Evolutionary conservation across 2,888 invertebrate genomes (phyloP).

Genomic region (Rotaria socialis): DNA sequence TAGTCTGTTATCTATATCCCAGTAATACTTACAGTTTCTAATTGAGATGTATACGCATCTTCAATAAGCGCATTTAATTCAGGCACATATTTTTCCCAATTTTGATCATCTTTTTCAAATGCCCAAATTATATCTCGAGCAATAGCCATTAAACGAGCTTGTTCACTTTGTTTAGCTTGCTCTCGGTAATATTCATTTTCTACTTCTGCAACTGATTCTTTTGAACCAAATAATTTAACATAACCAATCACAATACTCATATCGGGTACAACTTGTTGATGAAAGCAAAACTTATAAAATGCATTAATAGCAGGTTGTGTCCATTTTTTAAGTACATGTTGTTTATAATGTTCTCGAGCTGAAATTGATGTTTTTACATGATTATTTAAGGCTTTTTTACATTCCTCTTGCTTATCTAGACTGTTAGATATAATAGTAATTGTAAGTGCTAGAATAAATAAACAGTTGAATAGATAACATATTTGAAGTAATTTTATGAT

Average conservation of each 20-base stretch:
- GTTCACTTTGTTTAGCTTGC: neutral
- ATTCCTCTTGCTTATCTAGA: neutral
- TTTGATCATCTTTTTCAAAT: neutral
- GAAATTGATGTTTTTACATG: neutral
- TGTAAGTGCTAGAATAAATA: neutral
- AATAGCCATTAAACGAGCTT: neutral
- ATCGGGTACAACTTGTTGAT: neutral
- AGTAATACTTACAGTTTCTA: neutral
- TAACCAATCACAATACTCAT: neutral
- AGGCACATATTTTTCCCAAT: neutral
- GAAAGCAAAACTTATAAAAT: neutral
- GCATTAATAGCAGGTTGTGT: neutral
- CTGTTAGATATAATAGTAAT: neutral
- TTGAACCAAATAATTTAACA: neutral
- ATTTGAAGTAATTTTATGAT: neutral
- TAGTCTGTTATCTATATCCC: too few species aligned
- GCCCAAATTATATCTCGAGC: neutral
- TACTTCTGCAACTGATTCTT: neutral
- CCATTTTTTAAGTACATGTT: neutral
- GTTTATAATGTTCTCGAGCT: too few species aligned
- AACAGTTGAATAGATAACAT: neutral
- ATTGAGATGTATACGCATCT: neutral
- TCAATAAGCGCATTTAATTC: neutral
- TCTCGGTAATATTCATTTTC: neutral
- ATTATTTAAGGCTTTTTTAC: neutral